Evolutionary conservation across 37 sponge, comb jelly and placozoan species (phyloP).

Genomic region (Ianthella basta): DNA sequence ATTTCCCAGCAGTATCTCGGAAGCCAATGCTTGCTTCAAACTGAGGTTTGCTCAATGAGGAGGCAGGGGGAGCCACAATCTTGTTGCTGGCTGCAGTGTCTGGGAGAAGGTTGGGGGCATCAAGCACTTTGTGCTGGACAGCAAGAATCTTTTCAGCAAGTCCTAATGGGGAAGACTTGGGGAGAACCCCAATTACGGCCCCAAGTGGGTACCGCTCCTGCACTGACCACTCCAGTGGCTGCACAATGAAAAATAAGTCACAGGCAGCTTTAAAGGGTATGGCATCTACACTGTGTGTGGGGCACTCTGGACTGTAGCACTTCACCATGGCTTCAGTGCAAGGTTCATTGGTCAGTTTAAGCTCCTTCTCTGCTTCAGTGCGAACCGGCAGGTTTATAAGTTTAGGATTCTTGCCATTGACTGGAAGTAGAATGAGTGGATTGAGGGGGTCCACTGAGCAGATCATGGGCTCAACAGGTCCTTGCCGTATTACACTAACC

Average conservation of each 20-base stretch:
- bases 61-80: too few species aligned
- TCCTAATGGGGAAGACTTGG: slow-evolving; percentile 17
- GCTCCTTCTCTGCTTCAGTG: too few species aligned
- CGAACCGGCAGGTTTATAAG: slow-evolving; percentile 25
- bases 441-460: slow-evolving; percentile 44
- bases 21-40: not conserved
- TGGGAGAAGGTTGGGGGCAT: too few species aligned
- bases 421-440: slow-evolving; percentile 49
- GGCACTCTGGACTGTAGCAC: too few species aligned
- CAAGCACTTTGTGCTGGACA: not conserved
- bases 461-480: slow-evolving; percentile 25
- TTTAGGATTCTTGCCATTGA: slow-evolving; percentile 44
- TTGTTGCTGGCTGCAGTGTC: too few species aligned
- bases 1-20: not conserved
- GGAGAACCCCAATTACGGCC: slow-evolving; percentile 39
- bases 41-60: too few species aligned
- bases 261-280: slow-evolving; percentile 48
- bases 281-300: not conserved
- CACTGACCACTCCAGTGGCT: slow-evolving; percentile 34
- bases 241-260: slow-evolving; percentile 49
- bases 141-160: slow-evolving; percentile 38
- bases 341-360: too few species aligned
- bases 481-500: slow-evolving; percentile 16
- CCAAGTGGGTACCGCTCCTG: slow-evolving; percentile 52
- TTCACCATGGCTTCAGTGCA: too few species aligned